Evolutionary conservation across 1,140 invertebrate species (phyloP).

Genomic region (Maconellicoccus hirsutus): DNA sequence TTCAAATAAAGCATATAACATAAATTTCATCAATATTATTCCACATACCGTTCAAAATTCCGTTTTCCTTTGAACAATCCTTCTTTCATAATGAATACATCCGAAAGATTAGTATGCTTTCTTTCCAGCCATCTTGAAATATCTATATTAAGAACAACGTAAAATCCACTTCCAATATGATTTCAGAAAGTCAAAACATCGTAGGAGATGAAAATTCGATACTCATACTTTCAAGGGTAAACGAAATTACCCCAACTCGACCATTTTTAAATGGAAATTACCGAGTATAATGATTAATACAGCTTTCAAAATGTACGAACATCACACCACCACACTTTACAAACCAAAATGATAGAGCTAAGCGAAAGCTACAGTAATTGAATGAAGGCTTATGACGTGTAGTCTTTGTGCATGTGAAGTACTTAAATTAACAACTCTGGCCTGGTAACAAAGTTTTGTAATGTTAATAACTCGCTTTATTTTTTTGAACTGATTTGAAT

Average conservation of each 20-base stretch:
- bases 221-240: neutral
- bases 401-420: neutral
- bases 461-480: no score
- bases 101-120: slow-evolving; percentile 14
- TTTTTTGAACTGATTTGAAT: neutral
- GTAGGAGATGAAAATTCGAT: neutral
- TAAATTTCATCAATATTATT: neutral
- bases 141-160: slow-evolving; percentile 20
- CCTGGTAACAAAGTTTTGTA: no score
- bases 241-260: neutral
- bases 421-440: neutral
- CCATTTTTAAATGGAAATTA: neutral
- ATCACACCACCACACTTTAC: slow-evolving; percentile 15
- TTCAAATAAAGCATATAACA: neutral
- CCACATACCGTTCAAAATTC: slow-evolving; percentile 16
- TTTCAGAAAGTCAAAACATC: slow-evolving; percentile 2
- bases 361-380: neutral
- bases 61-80: slow-evolving; percentile 15
- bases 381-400: neutral
- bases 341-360: neutral
- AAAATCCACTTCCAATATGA: neutral
- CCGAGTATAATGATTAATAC: neutral
- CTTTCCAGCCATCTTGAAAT: slow-evolving; percentile 21
- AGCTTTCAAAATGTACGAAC: neutral
- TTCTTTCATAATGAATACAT: slow-evolving; percentile 20